Evolutionary conservation across 2,888 invertebrate genomes (phyloP).

Genomic region (Enoplolaimus lenunculus): DNA sequence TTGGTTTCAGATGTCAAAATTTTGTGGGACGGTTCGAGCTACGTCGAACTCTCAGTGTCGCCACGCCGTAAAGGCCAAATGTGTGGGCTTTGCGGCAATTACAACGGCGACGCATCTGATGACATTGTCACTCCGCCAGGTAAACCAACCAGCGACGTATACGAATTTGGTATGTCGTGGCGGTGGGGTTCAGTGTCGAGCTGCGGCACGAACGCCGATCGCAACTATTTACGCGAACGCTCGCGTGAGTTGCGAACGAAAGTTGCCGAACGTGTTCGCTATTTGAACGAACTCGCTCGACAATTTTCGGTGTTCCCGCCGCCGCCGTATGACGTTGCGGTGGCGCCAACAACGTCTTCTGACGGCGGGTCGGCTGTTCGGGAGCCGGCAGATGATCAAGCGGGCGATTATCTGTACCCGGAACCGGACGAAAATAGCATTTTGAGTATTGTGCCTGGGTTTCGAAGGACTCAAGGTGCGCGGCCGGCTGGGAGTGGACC

Average conservation of each 20-base stretch:
- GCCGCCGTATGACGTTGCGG: neutral
- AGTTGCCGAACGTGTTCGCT: neutral
- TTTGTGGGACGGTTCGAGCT: constrained; percentile 82
- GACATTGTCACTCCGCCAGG: constrained; percentile 52
- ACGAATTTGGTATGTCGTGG: constrained; percentile 44
- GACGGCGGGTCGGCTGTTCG: no score
- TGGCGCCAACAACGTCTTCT: no score
- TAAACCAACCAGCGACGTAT: constrained; percentile 54
- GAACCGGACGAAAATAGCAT: neutral
- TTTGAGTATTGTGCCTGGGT: neutral
- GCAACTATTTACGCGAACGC: neutral
- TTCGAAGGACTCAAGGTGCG: neutral
- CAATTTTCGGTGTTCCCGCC: neutral
- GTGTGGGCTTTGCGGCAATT: constrained; percentile 88
- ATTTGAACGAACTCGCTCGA: neutral
- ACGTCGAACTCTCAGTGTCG: constrained; percentile 67
- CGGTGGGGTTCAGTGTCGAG: neutral
- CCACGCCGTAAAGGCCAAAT: constrained; percentile 57
- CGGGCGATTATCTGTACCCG: neutral
- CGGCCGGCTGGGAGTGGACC: no score
- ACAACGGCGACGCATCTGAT: constrained; percentile 68
- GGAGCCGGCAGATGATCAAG: no score
- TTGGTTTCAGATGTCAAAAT: constrained; percentile 58
- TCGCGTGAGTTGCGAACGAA: neutral
- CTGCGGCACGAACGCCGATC: neutral